These are phyloP conservation scores for Rhinolophus sinicus DNA, from an alignment of 2,113 vertebrate genomes.

Conservation along the genomic window DNA sequence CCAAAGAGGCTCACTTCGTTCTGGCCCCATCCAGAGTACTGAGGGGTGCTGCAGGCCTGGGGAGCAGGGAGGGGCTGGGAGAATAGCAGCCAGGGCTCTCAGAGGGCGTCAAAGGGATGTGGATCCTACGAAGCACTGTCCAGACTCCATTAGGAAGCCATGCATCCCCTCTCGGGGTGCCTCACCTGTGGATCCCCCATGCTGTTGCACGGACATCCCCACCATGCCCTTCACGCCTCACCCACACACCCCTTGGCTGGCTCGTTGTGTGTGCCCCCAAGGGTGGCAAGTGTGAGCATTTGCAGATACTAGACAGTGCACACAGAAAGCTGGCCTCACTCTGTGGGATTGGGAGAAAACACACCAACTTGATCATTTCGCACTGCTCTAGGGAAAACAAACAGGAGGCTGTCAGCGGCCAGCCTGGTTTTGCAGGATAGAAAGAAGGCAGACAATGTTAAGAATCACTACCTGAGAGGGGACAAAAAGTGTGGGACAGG, in stretches of 20 bases:
- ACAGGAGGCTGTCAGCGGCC: too few relatives aligned
- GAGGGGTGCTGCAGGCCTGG: not conserved
- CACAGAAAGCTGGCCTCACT: not conserved
- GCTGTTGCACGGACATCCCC: not conserved
- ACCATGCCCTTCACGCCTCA: not conserved
- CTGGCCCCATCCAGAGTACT: not conserved
- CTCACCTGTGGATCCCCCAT: not conserved
- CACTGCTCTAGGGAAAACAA: not conserved
- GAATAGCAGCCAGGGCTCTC: not conserved
- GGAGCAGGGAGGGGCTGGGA: not conserved
- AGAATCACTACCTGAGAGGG: not conserved
- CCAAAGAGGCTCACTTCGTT: not conserved
- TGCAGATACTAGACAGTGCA: not conserved
- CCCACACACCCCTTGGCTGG: not conserved
- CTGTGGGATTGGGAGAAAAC: not conserved
- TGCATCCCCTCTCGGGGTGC: too few relatives aligned
- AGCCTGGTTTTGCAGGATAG: not conserved
- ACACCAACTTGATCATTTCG: not conserved
- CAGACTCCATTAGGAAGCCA: not conserved
- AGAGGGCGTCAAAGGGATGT: rapidly evolving
- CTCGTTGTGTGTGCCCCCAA: not conserved
- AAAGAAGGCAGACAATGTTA: not conserved
- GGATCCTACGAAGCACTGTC: not conserved
- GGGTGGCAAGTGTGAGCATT: not conserved
- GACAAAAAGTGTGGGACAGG: not conserved